A percentile compares a stretch with the other conserved stretches of the same genome.
Evolutionary conservation across 2,113 vertebrate species (phyloP).

Genomic region (Bettongia penicillata): DNA sequence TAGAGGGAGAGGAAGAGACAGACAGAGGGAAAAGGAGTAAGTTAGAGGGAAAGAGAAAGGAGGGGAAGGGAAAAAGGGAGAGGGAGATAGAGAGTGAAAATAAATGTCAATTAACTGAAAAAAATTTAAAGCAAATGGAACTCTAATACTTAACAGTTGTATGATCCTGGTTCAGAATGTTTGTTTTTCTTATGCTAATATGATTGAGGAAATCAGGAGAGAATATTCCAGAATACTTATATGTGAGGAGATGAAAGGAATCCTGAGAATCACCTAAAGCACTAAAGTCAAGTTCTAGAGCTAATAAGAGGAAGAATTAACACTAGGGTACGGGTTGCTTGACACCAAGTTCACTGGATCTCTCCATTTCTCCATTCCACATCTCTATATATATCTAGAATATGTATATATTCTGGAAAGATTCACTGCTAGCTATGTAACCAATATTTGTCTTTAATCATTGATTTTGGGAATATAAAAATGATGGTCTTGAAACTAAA

Average conservation of each 20-base stretch:
- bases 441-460: neutral
- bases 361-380: neutral
- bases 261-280: neutral
- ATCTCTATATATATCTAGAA: too few relatives aligned
- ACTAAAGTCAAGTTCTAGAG: neutral
- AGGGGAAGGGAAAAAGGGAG: too few relatives aligned
- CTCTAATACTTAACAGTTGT: neutral
- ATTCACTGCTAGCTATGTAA: neutral
- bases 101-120: neutral
- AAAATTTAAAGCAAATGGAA: neutral
- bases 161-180: neutral
- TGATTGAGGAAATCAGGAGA: neutral
- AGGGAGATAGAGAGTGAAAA: neutral
- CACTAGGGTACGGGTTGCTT: neutral
- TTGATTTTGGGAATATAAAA: neutral
- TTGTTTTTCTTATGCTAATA: neutral
- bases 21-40: too few relatives aligned
- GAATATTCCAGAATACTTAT: neutral
- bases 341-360: neutral
- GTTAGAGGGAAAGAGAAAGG: too few relatives aligned
- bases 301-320: neutral
- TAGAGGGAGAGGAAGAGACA: too few relatives aligned
- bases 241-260: neutral
- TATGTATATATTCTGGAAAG: too few relatives aligned
- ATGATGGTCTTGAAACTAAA: neutral